These are phyloP conservation scores for Myripristis jacobus DNA, from an alignment of 2,797 vertebrate species.

Conservation along the genomic window DNA sequence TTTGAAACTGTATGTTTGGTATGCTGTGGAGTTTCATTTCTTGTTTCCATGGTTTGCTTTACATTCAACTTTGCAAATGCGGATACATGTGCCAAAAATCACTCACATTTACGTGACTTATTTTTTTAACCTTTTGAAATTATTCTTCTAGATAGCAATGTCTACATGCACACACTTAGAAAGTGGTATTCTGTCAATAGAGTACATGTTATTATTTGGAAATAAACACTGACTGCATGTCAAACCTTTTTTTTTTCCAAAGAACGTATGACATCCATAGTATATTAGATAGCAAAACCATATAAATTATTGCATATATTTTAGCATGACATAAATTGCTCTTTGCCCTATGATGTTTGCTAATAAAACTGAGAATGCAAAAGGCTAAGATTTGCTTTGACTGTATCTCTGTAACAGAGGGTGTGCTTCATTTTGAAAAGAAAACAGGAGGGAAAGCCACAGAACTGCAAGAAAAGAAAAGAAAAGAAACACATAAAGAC, in stretches of 20 bases:
- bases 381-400: constrained; percentile 86
- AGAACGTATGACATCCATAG: constrained; percentile 53
- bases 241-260: constrained; percentile 49
- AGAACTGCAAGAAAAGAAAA: constrained; percentile 85
- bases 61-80: constrained; percentile 58
- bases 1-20: constrained; percentile 47
- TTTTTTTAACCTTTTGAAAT: constrained; percentile 29
- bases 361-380: constrained; percentile 51
- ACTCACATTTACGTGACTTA: constrained; percentile 20
- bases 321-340: constrained; percentile 64
- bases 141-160: constrained; percentile 32
- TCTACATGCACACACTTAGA: constrained; percentile 61
- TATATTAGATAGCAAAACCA: constrained; percentile 63
- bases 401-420: constrained; percentile 84
- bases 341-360: constrained; percentile 53
- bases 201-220: constrained; percentile 57
- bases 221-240: constrained; percentile 51
- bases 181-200: constrained; percentile 44
- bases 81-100: constrained; percentile 33
- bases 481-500: constrained; percentile 85
- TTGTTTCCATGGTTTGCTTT: constrained; percentile 38
- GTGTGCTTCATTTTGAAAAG: constrained; percentile 77
- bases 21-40: constrained; percentile 38
- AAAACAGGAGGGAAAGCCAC: constrained; percentile 73
- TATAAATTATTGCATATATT: constrained; percentile 72